These are phyloP conservation scores for Gallinago solitaria DNA, from an alignment of 2,797 vertebrate species.

Conservation along the genomic window DNA sequence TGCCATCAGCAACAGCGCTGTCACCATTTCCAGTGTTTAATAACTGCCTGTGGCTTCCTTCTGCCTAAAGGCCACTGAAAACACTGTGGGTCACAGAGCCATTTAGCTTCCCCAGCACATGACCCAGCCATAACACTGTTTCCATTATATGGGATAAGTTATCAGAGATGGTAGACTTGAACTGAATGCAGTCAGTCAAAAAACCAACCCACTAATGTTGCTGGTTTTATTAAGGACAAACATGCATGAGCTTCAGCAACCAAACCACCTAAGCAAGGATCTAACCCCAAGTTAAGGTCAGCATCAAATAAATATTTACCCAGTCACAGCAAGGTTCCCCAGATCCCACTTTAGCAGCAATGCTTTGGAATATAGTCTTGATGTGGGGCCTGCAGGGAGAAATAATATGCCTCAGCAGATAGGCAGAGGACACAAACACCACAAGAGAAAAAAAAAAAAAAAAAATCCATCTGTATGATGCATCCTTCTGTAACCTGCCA, in stretches of 20 bases:
- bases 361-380: conserved; percentile 95
- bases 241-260: background rate
- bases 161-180: background rate
- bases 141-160: background rate
- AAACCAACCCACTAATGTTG: background rate
- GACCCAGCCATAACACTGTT: background rate
- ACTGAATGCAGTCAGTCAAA: background rate
- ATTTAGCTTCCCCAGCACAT: background rate
- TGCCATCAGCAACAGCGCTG: background rate
- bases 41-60: background rate
- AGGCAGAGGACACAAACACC: background rate
- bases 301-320: conserved; percentile 79
- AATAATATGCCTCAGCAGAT: background rate
- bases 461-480: accelerated
- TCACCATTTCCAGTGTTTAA: background rate
- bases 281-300: background rate
- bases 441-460: background rate
- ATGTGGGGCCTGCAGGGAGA: conserved; percentile 88
- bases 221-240: background rate
- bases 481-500: background rate
- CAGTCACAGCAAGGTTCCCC: conserved; percentile 98
- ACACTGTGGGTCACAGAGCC: background rate
- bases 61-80: background rate
- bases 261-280: background rate
- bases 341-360: conserved; percentile 94